Percentiles rank a stretch among this genome's conserved stretches.
These are phyloP conservation scores for Nematostella vectensis DNA, from an alignment of 92 coral and sea anemone species.

Conservation along the genomic window DNA sequence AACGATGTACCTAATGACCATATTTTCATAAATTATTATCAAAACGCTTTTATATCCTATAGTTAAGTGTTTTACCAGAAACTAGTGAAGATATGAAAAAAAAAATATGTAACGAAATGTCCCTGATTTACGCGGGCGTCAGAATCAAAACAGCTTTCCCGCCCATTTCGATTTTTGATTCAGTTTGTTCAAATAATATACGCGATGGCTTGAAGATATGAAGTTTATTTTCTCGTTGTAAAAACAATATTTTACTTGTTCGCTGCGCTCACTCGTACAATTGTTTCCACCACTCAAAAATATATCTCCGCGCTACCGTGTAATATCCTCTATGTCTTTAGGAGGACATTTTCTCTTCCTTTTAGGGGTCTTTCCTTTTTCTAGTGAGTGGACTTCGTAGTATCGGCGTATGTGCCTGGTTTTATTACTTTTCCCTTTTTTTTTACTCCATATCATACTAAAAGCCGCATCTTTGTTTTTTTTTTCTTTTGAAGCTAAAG, in stretches of 20 bases:
- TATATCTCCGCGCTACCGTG: background rate
- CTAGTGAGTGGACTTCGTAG: too few species aligned
- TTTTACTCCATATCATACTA: background rate
- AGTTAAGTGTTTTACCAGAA: background rate
- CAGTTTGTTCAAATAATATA: background rate
- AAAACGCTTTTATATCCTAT: background rate
- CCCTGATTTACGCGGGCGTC: too few species aligned
- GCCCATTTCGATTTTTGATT: too few species aligned
- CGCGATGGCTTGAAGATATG: background rate
- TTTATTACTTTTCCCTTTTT: too few species aligned
- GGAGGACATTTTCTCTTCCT: background rate
- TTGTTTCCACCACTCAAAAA: background rate
- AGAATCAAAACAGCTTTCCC: too few species aligned
- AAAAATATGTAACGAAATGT: too few species aligned
- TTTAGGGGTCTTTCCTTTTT: too few species aligned
- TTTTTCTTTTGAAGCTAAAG: constrained; percentile 26
- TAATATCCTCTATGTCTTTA: background rate
- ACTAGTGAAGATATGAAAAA: background rate
- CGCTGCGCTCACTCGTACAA: background rate
- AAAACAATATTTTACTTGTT: background rate
- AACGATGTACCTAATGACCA: background rate
- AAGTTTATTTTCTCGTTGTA: background rate
- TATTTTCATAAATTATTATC: background rate
- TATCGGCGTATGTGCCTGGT: too few species aligned
- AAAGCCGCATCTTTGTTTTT: background rate